These are phyloP conservation scores for Clinocottus analis DNA, from an alignment of 2,113 vertebrate species.

Conservation along the genomic window DNA sequence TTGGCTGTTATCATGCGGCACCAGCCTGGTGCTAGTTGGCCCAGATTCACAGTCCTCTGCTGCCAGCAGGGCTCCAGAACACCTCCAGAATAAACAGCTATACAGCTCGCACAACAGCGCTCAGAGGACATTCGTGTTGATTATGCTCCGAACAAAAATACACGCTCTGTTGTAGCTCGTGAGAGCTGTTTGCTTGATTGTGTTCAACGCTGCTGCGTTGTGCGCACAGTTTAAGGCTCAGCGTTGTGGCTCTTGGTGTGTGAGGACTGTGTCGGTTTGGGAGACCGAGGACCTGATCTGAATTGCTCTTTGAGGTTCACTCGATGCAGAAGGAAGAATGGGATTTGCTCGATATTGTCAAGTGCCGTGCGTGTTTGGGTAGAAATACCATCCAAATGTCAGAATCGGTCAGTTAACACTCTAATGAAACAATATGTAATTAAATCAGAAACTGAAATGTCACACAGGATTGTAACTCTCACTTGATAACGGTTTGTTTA, in stretches of 20 bases:
- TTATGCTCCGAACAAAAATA: conserved; percentile 18
- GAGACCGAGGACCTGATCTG: conserved; percentile 21
- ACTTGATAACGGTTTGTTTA: background rate
- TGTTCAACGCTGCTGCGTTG: background rate
- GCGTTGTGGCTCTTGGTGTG: background rate
- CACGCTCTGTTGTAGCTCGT: background rate
- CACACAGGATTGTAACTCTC: conserved; percentile 19
- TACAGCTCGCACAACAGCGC: conserved; percentile 16
- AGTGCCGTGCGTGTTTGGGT: conserved; percentile 8
- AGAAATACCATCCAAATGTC: conserved; percentile 78
- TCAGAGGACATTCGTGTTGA: conserved; percentile 27
- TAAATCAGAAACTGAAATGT: conserved; percentile 45
- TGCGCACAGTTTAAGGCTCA: background rate
- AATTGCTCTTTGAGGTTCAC: conserved; percentile 27
- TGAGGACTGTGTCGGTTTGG: background rate
- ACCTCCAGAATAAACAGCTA: conserved; percentile 39
- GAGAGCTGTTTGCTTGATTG: background rate
- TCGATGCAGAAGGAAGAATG: conserved; percentile 28
- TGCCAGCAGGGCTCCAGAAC: conserved; percentile 34
- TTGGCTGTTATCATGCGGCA: conserved; percentile 65
- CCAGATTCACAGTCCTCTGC: conserved; percentile 28
- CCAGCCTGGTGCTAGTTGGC: conserved; percentile 62
- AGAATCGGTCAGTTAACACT: conserved; percentile 49
- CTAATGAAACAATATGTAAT: conserved; percentile 42
- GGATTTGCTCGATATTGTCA: conserved; percentile 25